Evolutionary conservation across 2,888 invertebrate genomes (phyloP).

Genomic region (Leucania comma): DNA sequence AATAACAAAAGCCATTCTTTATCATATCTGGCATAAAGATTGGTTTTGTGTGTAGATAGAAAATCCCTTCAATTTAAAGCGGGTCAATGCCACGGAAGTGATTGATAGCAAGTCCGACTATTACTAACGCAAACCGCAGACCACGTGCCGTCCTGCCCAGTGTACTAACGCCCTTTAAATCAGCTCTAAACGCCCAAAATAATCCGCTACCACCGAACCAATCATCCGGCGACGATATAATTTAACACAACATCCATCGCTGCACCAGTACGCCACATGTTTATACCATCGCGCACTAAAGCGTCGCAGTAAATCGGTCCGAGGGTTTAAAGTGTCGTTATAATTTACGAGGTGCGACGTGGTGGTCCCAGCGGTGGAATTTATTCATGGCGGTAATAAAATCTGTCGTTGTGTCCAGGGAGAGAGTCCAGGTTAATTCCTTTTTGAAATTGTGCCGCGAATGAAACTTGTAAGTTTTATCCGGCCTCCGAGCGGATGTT

Average conservation of each 20-base stretch:
- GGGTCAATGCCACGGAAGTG: constrained; percentile 32
- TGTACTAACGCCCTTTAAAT: constrained; percentile 54
- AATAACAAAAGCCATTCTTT: too few species aligned
- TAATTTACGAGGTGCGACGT: constrained; percentile 82
- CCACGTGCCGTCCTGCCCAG: constrained; percentile 19
- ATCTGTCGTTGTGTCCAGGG: constrained; percentile 83
- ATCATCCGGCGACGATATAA: constrained; percentile 62
- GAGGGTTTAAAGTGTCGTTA: constrained; percentile 79
- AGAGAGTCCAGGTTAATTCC: constrained; percentile 77
- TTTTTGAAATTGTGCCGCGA: constrained; percentile 79
- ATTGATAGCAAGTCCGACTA: constrained; percentile 47
- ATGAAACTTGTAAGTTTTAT: constrained; percentile 59
- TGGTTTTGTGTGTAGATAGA: constrained; percentile 6
- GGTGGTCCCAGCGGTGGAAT: constrained; percentile 79
- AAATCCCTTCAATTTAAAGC: constrained; percentile 22
- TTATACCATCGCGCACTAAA: constrained; percentile 70
- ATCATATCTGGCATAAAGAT: neutral
- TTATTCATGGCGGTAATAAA: constrained; percentile 89
- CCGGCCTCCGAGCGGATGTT: constrained; percentile 54
- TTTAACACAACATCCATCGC: constrained; percentile 72
- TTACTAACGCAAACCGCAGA: constrained; percentile 34
- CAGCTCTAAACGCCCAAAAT: constrained; percentile 51
- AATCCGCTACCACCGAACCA: constrained; percentile 55
- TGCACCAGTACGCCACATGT: constrained; percentile 65
- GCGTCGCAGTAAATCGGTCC: constrained; percentile 76